Evolutionary conservation across 2,888 invertebrate genomes (phyloP).

Genomic region (Synergus laeviventris): DNA sequence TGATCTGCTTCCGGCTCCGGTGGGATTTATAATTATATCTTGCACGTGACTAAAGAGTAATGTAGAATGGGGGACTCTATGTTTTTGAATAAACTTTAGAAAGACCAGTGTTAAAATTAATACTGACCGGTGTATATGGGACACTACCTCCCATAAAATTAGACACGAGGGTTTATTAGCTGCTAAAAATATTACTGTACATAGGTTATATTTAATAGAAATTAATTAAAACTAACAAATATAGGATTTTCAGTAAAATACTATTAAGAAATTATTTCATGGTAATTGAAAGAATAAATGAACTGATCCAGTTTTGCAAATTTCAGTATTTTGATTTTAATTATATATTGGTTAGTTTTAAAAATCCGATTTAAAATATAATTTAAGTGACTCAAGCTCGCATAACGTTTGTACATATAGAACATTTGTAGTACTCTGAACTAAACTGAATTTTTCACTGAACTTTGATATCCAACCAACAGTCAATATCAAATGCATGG

Average conservation of each 20-base stretch:
- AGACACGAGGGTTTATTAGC: neutral
- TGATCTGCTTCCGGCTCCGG: constrained; percentile 24
- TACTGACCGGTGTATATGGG: constrained; percentile 21
- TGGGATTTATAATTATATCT: constrained; percentile 39
- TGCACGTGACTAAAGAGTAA: constrained; percentile 29
- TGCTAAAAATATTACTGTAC: neutral
- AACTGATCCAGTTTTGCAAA: too few species aligned
- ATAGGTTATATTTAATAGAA: neutral
- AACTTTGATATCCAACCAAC: constrained; percentile 26
- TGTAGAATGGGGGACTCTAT: constrained; percentile 7
- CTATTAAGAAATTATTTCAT: neutral
- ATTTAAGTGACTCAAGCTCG: neutral
- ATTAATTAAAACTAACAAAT: neutral
- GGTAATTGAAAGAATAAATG: neutral
- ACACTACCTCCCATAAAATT: constrained; percentile 12
- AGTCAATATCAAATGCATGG: constrained; percentile 1
- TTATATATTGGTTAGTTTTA: neutral
- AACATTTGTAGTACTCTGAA: neutral
- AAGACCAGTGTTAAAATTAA: constrained; percentile 35
- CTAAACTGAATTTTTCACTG: neutral
- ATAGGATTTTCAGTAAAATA: too few species aligned
- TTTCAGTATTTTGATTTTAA: neutral
- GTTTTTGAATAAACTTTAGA: constrained; percentile 12
- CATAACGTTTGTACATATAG: neutral
- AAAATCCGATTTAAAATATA: neutral